Percentiles rank a stretch among this genome's conserved stretches.
These are phyloP conservation scores for Cacoxenus indagator DNA, from an alignment of 2,888 invertebrate species.

Conservation along the genomic window DNA sequence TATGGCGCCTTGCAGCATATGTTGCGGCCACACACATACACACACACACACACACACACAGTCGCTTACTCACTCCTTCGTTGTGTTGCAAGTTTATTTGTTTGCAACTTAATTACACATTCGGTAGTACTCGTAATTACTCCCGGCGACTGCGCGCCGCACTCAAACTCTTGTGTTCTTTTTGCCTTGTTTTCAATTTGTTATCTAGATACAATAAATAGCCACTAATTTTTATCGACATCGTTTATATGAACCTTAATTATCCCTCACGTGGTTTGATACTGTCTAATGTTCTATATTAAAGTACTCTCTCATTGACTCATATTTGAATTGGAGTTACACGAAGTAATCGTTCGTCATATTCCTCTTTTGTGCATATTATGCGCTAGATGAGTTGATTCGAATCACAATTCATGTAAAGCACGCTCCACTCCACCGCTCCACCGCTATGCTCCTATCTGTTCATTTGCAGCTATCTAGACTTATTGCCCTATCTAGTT, in stretches of 20 bases:
- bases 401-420: no score
- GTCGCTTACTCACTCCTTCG: neutral
- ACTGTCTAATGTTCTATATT: neutral
- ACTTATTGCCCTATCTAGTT: no score
- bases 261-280: neutral
- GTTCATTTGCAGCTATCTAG: no score
- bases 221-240: neutral
- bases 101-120: slow-evolving; percentile 21
- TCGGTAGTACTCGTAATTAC: slow-evolving; percentile 1
- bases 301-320: neutral
- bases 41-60: no score
- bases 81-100: slow-evolving; percentile 9
- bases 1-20: slow-evolving; percentile 6
- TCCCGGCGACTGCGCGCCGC: neutral
- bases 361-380: no score
- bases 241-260: neutral
- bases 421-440: no score
- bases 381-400: no score
- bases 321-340: no score
- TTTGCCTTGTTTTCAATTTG: neutral
- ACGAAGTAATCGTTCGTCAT: no score
- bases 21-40: no score
- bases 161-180: neutral
- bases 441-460: no score
- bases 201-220: neutral